These are phyloP conservation scores for Lysiphlebus fabarum DNA, from an alignment of 1,140 invertebrate genomes.

Conservation along the genomic window DNA sequence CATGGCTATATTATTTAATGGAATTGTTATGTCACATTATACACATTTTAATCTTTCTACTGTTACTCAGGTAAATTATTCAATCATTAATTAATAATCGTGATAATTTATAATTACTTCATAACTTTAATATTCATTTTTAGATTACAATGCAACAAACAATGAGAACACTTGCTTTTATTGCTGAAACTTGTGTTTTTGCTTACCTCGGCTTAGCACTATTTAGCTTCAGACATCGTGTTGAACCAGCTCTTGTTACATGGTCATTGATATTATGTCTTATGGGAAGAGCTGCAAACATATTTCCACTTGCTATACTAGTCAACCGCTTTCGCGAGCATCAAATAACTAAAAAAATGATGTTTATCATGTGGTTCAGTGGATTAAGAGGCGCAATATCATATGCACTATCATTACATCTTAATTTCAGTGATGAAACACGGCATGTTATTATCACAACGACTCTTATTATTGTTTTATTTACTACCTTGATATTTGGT, in stretches of 20 bases:
- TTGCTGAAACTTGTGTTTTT: slow-evolving; percentile 98
- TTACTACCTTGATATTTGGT: slow-evolving; percentile 91
- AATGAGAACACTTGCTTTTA: slow-evolving; percentile 94
- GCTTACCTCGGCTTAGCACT: slow-evolving; percentile 97
- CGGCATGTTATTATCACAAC: slow-evolving; percentile 95
- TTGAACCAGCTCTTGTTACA: slow-evolving; percentile 79
- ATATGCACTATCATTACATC: slow-evolving; percentile 93
- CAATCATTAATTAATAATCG: too few relatives aligned
- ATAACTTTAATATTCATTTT: too few relatives aligned
- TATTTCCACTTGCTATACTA: slow-evolving; percentile 90
- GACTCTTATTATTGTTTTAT: slow-evolving; percentile 93
- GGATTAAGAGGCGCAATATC: slow-evolving; percentile 95
- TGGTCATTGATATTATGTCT: slow-evolving; percentile 93
- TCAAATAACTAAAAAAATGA: slow-evolving; percentile 97
- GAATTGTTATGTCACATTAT: slow-evolving; percentile 99
- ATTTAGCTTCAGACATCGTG: slow-evolving; percentile 89
- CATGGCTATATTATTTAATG: slow-evolving; percentile 98
- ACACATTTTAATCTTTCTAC: slow-evolving; percentile 98
- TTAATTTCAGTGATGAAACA: slow-evolving; percentile 91
- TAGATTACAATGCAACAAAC: slow-evolving; percentile 97
- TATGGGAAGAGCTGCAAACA: slow-evolving; percentile 91
- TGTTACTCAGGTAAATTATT: slow-evolving; percentile 70
- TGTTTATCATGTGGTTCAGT: slow-evolving; percentile 99
- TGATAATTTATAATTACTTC: too few relatives aligned
- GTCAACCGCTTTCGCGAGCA: slow-evolving; percentile 96